phyloP scores from a whole-genome alignment of 2,888 invertebrate species.

The Asteroscopus sphinx region DNA sequence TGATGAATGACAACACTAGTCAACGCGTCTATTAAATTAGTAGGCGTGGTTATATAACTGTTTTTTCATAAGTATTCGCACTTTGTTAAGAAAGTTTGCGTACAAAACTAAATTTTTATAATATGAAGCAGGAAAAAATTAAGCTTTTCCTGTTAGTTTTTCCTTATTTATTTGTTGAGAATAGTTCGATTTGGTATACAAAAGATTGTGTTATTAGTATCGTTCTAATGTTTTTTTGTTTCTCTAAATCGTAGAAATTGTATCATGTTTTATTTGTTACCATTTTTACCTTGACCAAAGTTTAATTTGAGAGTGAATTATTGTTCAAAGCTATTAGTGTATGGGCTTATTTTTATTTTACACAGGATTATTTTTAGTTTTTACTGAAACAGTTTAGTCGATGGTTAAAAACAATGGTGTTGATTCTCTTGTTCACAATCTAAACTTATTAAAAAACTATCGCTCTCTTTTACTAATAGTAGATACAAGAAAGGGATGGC shows the following conservation, averaged over 20 bases:
- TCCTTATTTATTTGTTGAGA: conserved; percentile 23
- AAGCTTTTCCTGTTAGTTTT: conserved; percentile 16
- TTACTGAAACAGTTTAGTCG: neutral
- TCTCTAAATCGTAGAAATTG: too few relatives aligned
- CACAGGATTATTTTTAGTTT: conserved; percentile 25
- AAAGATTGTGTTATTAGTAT: too few relatives aligned
- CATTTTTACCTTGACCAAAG: neutral
- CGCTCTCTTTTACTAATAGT: too few relatives aligned
- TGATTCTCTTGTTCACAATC: too few relatives aligned
- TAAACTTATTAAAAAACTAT: too few relatives aligned
- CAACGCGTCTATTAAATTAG: too few relatives aligned
- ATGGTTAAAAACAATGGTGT: conserved; percentile 14
- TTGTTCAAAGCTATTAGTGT: neutral
- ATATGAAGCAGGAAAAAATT: conserved; percentile 40
- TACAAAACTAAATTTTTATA: conserved; percentile 14
- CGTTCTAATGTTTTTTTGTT: too few relatives aligned
- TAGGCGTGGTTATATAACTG: conserved; percentile 1
- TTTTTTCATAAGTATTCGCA: conserved; percentile 36
- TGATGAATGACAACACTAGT: too few relatives aligned
- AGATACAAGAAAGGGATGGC: too few relatives aligned
- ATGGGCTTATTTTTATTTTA: too few relatives aligned
- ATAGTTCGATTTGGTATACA: too few relatives aligned
- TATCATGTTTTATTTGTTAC: too few relatives aligned
- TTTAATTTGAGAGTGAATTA: conserved; percentile 8
- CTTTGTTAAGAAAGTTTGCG: conserved; percentile 28